A percentile compares a stretch with the other conserved stretches of the same genome.
These are phyloP conservation scores for Spea bombifrons DNA, from an alignment of 2,113 vertebrate genomes.

Conservation along the genomic window DNA sequence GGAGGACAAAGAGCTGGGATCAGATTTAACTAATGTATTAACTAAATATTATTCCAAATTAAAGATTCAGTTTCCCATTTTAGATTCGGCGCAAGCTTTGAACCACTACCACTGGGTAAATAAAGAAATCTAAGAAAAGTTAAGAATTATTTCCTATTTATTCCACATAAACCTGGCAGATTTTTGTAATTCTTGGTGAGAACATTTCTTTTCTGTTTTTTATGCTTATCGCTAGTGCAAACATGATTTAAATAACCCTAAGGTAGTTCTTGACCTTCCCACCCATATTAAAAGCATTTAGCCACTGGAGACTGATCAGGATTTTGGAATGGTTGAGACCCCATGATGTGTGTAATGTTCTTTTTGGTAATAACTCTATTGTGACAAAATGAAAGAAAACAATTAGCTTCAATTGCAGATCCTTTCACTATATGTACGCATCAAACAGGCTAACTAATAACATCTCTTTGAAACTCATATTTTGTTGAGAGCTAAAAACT, in stretches of 20 bases:
- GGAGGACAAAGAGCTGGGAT: no score
- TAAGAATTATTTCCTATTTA: not conserved
- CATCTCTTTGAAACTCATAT: constrained; percentile 31
- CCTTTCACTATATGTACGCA: not conserved
- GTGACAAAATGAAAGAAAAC: constrained; percentile 35
- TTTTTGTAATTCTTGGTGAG: constrained; percentile 12
- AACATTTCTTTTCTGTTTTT: constrained; percentile 7
- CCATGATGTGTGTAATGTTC: constrained; percentile 29
- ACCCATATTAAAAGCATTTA: constrained; percentile 33
- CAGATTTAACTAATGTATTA: no score
- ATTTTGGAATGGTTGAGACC: constrained; percentile 36
- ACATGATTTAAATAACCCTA: constrained; percentile 30
- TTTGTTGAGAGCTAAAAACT: constrained; percentile 18
- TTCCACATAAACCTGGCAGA: not conserved
- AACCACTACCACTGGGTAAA: not conserved
- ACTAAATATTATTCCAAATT: no score
- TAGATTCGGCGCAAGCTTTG: not conserved
- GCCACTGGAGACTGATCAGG: not conserved
- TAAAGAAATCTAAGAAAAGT: not conserved
- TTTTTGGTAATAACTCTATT: constrained; percentile 32
- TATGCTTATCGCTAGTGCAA: constrained; percentile 24
- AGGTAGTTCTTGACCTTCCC: constrained; percentile 28
- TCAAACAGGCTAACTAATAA: constrained; percentile 5
- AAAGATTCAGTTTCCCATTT: not conserved
- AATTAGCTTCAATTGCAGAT: constrained; percentile 26